Percentiles rank a stretch among this genome's conserved stretches.
phyloP scores from a whole-genome alignment of 53 echinoderm and acorn worm genomes.

The Zoroaster sp. region DNA sequence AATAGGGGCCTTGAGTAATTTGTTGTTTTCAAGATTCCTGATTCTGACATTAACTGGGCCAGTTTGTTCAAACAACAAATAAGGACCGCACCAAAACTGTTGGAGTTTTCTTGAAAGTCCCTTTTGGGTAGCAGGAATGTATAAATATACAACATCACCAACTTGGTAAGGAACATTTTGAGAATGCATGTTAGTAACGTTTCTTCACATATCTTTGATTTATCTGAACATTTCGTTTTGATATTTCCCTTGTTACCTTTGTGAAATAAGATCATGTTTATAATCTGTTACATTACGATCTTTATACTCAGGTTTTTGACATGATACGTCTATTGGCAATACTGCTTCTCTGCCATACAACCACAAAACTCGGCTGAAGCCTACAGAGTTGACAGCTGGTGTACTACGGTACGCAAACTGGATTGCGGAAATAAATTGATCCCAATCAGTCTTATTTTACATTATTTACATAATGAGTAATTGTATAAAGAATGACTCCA shows the following conservation, averaged over 20 bases:
- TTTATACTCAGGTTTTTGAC: background rate
- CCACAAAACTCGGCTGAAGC: background rate
- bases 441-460: background rate
- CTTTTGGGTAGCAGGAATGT: conserved; percentile 36
- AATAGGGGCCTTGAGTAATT: background rate
- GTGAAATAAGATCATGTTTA: background rate
- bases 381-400: background rate
- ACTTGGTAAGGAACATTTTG: conserved; percentile 5
- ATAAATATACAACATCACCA: conserved; percentile 27
- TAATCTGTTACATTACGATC: background rate
- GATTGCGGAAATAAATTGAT: background rate
- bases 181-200: background rate
- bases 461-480: conserved; percentile 9
- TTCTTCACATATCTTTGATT: background rate
- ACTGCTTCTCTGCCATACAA: background rate
- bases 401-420: background rate
- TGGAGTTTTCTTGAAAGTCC: conserved; percentile 49
- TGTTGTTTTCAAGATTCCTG: conserved; percentile 42
- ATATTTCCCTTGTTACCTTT: background rate
- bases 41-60: conserved; percentile 44
- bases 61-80: conserved; percentile 34
- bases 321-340: background rate
- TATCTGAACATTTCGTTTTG: background rate
- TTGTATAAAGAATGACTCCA: conserved; percentile 13
- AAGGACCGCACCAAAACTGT: conserved; percentile 49